Percentiles rank a stretch among this genome's conserved stretches.
phyloP scores from a whole-genome alignment of 2,113 vertebrate species.

The Myotis brandtii region DNA sequence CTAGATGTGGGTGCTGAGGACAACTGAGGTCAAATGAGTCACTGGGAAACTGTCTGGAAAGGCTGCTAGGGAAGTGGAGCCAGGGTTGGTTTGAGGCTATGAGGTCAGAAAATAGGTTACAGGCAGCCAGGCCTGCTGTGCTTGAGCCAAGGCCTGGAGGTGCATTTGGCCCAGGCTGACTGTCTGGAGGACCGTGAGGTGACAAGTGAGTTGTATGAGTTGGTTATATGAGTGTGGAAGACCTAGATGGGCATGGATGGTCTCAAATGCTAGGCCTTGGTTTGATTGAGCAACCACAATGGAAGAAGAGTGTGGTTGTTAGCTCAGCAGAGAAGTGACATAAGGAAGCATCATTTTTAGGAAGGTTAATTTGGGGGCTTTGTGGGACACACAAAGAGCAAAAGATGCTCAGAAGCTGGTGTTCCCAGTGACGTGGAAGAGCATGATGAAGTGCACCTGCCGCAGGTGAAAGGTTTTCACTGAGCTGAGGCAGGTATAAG shows the following conservation, averaged over 20 bases:
- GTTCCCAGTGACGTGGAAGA: neutral
- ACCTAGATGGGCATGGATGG: neutral
- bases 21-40: neutral
- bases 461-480: neutral
- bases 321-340: neutral
- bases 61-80: neutral
- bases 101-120: neutral
- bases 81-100: fast-evolving
- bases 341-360: neutral
- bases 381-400: neutral
- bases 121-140: neutral
- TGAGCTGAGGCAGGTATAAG: neutral
- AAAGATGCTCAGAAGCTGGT: neutral
- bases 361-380: neutral
- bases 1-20: neutral
- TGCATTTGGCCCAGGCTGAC: neutral
- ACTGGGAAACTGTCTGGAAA: neutral
- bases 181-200: neutral
- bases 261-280: neutral
- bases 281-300: neutral
- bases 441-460: no score
- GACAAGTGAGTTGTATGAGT: neutral
- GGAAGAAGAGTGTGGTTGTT: neutral
- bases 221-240: neutral
- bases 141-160: neutral